Conservation (phyloP, 2,888 invertebrate species). For the Pyrochroa serraticornis region DNA sequence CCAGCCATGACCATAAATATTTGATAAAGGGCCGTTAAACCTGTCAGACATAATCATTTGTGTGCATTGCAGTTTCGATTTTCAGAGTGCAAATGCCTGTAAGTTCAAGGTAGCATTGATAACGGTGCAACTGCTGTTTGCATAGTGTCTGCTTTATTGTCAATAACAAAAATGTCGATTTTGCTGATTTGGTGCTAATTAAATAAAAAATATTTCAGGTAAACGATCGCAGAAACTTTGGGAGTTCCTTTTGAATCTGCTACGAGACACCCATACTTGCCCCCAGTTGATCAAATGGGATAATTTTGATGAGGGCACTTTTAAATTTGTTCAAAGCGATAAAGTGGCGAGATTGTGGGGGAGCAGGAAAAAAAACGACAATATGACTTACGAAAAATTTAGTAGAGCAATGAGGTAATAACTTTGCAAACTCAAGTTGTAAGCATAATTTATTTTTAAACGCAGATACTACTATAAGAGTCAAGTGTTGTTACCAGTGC, state of each 20-base stretch:
- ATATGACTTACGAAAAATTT: constrained; percentile 93
- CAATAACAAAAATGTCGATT: not conserved
- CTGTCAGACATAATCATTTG: not conserved
- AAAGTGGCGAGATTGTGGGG: constrained; percentile 89
- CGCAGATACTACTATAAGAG: constrained; percentile 80
- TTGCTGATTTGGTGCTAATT: not conserved
- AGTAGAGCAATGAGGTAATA: constrained; percentile 83
- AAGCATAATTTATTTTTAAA: constrained; percentile 27
- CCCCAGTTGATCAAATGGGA: constrained; percentile 89
- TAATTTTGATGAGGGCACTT: constrained; percentile 80
- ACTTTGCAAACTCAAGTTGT: not conserved
- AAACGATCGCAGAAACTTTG: constrained; percentile 64
- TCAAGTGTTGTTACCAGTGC: constrained; percentile 74
- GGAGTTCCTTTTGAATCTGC: constrained; percentile 84
- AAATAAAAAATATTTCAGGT: constrained; percentile 34
- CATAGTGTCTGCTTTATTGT: constrained; percentile 11
- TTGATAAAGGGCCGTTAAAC: too few relatives aligned
- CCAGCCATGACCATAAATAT: too few relatives aligned
- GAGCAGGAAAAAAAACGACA: constrained; percentile 80
- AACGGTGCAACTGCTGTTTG: constrained; percentile 5
- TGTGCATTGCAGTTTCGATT: too few relatives aligned
- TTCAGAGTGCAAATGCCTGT: too few relatives aligned
- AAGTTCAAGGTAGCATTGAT: constrained; percentile 4
- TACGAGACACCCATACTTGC: constrained; percentile 76
- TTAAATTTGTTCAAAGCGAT: constrained; percentile 86